Percentiles rank a stretch among this genome's conserved stretches.
Conservation (phyloP, 1,140 invertebrate species). For the Caenorhabditis briggsae region DNA sequence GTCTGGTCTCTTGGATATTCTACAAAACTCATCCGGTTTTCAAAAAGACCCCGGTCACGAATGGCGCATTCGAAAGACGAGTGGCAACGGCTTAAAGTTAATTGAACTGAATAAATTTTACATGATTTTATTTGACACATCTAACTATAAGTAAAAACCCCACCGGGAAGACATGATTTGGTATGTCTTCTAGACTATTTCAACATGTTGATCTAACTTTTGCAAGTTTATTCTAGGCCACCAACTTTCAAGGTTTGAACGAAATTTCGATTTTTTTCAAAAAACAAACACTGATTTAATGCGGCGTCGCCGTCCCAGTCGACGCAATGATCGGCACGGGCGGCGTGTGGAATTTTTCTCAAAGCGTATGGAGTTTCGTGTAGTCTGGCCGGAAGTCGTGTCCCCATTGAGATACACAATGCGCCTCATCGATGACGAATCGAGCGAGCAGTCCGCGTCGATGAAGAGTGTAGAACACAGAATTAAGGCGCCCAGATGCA, state of each 20-base stretch:
- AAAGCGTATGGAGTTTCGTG: slow-evolving; percentile 85
- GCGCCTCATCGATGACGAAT: slow-evolving; percentile 86
- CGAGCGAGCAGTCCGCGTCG: slow-evolving; percentile 81
- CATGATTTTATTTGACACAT: no score
- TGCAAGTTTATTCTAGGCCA: no score
- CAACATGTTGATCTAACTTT: no score
- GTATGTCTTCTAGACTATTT: no score
- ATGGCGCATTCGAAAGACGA: not conserved
- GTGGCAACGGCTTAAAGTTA: not conserved
- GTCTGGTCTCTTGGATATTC: slow-evolving; percentile 29
- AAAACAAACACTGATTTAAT: no score
- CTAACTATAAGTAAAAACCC: no score
- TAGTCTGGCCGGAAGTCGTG: slow-evolving; percentile 98
- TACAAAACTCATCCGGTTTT: slow-evolving; percentile 44
- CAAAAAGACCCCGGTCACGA: not conserved
- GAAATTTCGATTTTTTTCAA: no score
- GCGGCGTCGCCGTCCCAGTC: slow-evolving; percentile 65
- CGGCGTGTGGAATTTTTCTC: slow-evolving; percentile 36
- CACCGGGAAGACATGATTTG: no score
- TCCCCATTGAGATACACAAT: slow-evolving; percentile 91
- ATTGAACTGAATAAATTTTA: no score
- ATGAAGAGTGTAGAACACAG: slow-evolving; percentile 80
- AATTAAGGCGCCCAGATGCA: slow-evolving; percentile 80
- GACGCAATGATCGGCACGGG: slow-evolving; percentile 62
- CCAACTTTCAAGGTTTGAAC: no score